phyloP scores from a whole-genome alignment of 2,113 vertebrate genomes.

The Saccopteryx leptura region DNA sequence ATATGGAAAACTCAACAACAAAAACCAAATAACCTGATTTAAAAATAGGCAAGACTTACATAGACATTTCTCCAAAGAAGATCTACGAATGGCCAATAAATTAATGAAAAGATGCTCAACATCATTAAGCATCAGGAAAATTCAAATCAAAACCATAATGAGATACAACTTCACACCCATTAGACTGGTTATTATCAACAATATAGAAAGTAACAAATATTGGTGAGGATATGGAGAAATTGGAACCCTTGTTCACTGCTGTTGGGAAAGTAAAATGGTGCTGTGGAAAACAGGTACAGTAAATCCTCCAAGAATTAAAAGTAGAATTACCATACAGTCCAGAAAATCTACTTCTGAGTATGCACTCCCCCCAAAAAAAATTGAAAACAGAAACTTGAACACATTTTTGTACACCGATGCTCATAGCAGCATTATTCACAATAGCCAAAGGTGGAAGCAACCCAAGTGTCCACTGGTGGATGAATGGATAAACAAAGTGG shows the following conservation, averaged over 20 bases:
- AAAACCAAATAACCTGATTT: not conserved
- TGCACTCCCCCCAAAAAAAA: not conserved
- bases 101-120: not conserved
- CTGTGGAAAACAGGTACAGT: not conserved
- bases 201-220: not conserved
- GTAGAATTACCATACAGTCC: not conserved
- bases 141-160: not conserved
- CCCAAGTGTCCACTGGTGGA: not conserved
- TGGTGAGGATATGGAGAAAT: not conserved
- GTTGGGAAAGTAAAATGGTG: not conserved
- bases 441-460: not conserved
- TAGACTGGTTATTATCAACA: not conserved
- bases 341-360: not conserved
- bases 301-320: not conserved
- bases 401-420: not conserved
- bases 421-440: not conserved
- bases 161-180: not conserved
- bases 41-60: not conserved
- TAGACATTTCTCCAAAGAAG: not conserved
- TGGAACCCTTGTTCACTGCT: not conserved
- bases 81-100: not conserved
- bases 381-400: not conserved
- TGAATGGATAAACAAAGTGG: not conserved
- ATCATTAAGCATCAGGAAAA: not conserved
- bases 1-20: too few species aligned